A percentile compares a stretch with the other conserved stretches of the same genome.
phyloP scores from a whole-genome alignment of 1,140 invertebrate genomes.

The Apis cerana region DNA sequence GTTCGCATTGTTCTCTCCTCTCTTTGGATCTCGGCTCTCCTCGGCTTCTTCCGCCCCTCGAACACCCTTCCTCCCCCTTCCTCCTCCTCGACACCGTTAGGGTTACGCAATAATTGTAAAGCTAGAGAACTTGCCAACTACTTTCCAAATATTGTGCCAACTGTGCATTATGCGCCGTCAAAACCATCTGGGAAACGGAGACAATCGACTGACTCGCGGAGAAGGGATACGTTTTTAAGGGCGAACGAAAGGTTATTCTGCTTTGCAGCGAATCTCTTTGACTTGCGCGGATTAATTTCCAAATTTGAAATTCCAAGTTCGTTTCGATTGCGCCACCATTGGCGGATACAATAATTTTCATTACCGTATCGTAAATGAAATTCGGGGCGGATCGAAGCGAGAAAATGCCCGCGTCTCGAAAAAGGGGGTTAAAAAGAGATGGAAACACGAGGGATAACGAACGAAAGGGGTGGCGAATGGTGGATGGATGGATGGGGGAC shows the following conservation, averaged over 20 bases:
- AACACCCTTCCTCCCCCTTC: constrained; percentile 11
- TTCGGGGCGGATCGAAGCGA: too few species aligned
- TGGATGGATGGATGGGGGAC: neutral
- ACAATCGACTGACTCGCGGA: neutral
- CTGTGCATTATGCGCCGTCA: constrained; percentile 28
- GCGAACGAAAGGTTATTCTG: too few species aligned
- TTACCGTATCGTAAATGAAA: too few species aligned
- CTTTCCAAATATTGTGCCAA: constrained; percentile 75
- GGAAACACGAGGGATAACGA: constrained; percentile 2
- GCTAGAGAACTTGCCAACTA: constrained; percentile 62
- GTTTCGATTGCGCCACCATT: too few species aligned
- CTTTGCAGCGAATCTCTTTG: too few species aligned
- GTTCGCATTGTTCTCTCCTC: constrained; percentile 79
- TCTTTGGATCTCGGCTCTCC: constrained; percentile 40
- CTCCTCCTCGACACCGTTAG: constrained; percentile 60
- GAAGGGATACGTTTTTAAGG: too few species aligned
- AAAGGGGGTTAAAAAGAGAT: neutral
- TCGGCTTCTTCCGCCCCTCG: constrained; percentile 15
- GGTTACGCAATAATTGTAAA: constrained; percentile 73
- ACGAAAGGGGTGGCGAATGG: neutral
- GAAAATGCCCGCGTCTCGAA: neutral
- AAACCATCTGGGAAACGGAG: neutral
- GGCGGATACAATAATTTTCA: too few species aligned
- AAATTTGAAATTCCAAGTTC: too few species aligned
- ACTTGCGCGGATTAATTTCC: too few species aligned